Base-by-base conservation (phyloP, 1,140 invertebrate species). In the Portunus trituberculatus region DNA sequence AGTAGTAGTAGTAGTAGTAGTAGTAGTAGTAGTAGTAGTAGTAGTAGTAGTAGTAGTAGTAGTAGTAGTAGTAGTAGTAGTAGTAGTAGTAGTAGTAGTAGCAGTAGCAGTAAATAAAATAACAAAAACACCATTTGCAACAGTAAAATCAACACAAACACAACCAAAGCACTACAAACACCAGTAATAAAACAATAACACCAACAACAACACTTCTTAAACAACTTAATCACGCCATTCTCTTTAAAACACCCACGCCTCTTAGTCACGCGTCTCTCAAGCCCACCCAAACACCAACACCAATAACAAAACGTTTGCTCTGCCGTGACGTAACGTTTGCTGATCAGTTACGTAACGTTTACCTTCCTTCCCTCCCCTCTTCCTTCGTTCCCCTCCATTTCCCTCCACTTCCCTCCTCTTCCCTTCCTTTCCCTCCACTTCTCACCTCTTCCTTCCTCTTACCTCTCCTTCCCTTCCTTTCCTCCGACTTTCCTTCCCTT, bases 21-120 rank as follows among this genome's bases (percentile, higher is more conserved):
- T 76, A 76, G 67, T 76, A 76, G 67, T 76, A 76, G 67, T 76
- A 76, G 67, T 76, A 76, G 67, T 76, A 76, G 67, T 76, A 76
- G 67, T 76, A 76, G 67, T 76, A 76, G 67, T n/a, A 76, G 52
- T 59, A 76, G 67, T 76, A 76, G 52, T 76, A 76, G 67, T 25
- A n/a, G 67, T n/a, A 59, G 52, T 20, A 59, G n/a, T 76, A 76
- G 67, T 76, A 76, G 67, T 76, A 76, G 67, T 76, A 76, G 67
- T 76, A 76, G 67, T 76, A 76, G 67, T 76, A 76, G 67, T 76
- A 76, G 67, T 76, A 76, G 67, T 59, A 59, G 52, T 76, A 76
- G 25, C n/a, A 76, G 67, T 8, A 76, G 67, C n/a, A 76, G 67
- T 76, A 76, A n/a, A n/a, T 20, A n/a, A 4, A 25, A 20, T 20